A percentile compares a stretch with the other conserved stretches of the same genome.
Evolutionary conservation across 2,888 invertebrate species (phyloP).

Genomic region (Pollenia amentaria): DNA sequence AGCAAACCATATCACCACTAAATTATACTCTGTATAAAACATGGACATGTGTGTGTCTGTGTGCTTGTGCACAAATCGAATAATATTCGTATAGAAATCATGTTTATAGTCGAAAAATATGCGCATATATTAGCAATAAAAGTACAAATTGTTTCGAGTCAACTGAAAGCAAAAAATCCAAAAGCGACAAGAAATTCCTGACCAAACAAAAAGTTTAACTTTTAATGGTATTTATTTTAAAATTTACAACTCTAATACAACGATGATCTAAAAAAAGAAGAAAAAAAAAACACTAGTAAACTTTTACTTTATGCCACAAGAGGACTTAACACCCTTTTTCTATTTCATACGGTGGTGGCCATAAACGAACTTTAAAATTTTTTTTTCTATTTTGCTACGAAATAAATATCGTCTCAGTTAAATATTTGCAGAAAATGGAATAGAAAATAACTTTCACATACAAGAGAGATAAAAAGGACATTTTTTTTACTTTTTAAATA

Average conservation of each 20-base stretch:
- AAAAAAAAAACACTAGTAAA: slow-evolving; percentile 29
- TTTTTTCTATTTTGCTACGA: slow-evolving; percentile 1
- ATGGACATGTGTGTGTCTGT: not conserved
- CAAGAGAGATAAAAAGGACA: slow-evolving; percentile 36
- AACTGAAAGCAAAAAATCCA: slow-evolving; percentile 79
- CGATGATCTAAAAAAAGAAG: not conserved
- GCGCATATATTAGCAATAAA: slow-evolving; percentile 83
- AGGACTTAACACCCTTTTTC: slow-evolving; percentile 67
- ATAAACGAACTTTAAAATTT: slow-evolving; percentile 61
- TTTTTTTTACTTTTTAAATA: slow-evolving; percentile 50
- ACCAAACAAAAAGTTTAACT: slow-evolving; percentile 73
- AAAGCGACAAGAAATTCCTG: slow-evolving; percentile 71
- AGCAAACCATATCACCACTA: slow-evolving; percentile 5
- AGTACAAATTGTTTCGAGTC: slow-evolving; percentile 73
- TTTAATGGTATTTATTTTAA: slow-evolving; percentile 74
- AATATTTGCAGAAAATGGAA: slow-evolving; percentile 42
- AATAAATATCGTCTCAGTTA: slow-evolving; percentile 62
- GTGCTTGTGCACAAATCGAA: not conserved
- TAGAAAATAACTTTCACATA: slow-evolving; percentile 11
- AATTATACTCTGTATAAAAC: not conserved
- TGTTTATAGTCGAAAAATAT: slow-evolving; percentile 75
- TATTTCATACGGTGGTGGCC: slow-evolving; percentile 20
- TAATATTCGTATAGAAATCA: slow-evolving; percentile 9
- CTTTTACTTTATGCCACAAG: slow-evolving; percentile 47
- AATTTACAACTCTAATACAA: slow-evolving; percentile 69